phyloP scores from a whole-genome alignment of 2,888 invertebrate genomes.

The Leptinotarsa tumamoca region DNA sequence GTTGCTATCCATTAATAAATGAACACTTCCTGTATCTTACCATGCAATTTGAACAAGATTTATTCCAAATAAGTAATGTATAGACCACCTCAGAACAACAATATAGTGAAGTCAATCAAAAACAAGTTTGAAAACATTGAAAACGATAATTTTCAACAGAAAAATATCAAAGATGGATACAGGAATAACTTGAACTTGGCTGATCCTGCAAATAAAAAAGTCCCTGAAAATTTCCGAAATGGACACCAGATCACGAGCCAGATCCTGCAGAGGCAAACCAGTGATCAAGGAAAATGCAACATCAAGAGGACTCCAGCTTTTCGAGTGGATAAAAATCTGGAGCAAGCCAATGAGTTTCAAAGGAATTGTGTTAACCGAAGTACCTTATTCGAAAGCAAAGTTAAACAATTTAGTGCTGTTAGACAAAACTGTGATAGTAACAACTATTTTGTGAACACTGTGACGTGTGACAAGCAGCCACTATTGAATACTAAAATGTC shows the following conservation, averaged over 20 bases:
- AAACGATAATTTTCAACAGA: slow-evolving; percentile 45
- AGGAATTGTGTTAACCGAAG: slow-evolving; percentile 50
- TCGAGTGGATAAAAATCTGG: slow-evolving; percentile 65
- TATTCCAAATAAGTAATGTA: slow-evolving; percentile 57
- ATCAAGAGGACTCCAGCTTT: slow-evolving; percentile 73
- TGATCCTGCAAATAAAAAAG: slow-evolving; percentile 29
- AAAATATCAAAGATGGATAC: slow-evolving; percentile 37
- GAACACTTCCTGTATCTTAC: slow-evolving; percentile 46
- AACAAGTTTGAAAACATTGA: slow-evolving; percentile 72
- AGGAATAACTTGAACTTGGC: slow-evolving; percentile 43
- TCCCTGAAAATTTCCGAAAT: slow-evolving; percentile 22
- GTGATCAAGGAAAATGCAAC: slow-evolving; percentile 65
- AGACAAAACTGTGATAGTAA: slow-evolving; percentile 56
- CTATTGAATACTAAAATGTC: slow-evolving; percentile 29
- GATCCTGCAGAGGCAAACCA: slow-evolving; percentile 60
- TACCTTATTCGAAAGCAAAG: slow-evolving; percentile 56
- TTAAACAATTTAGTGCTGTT: slow-evolving; percentile 57
- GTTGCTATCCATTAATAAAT: slow-evolving; percentile 48
- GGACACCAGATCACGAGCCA: slow-evolving; percentile 50
- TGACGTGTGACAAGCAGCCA: slow-evolving; percentile 34
- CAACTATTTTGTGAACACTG: slow-evolving; percentile 42
- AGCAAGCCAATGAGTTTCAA: slow-evolving; percentile 50
- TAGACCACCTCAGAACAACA: slow-evolving; percentile 63
- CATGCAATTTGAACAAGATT: slow-evolving; percentile 34
- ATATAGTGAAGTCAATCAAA: slow-evolving; percentile 74